Percentiles rank a stretch among this genome's conserved stretches.
These are phyloP conservation scores for Philaethria dido DNA, from an alignment of 2,888 invertebrate species.

Conservation along the genomic window DNA sequence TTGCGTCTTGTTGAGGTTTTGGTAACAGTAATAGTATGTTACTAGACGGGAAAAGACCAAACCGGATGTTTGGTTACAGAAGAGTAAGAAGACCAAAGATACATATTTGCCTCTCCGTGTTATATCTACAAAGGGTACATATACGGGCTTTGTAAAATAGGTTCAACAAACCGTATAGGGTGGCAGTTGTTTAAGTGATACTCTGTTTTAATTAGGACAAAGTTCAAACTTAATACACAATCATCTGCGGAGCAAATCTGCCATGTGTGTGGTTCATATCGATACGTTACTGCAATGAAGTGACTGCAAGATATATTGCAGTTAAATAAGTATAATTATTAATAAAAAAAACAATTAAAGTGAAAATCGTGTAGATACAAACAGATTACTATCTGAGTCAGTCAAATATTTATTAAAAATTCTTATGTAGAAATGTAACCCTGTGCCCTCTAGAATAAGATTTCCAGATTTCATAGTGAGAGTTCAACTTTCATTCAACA, in stretches of 20 bases:
- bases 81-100: not conserved
- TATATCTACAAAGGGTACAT: not conserved
- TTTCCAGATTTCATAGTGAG: no score
- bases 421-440: no score
- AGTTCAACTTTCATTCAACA: no score
- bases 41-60: not conserved
- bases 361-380: no score
- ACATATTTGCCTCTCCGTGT: not conserved
- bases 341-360: no score
- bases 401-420: no score
- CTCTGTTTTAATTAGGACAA: not conserved
- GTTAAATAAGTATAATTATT: no score
- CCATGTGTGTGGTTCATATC: not conserved
- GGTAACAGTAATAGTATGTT: no score
- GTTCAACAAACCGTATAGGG: not conserved
- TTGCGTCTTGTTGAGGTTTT: no score
- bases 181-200: not conserved
- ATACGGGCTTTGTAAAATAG: not conserved
- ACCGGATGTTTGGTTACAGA: not conserved
- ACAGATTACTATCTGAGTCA: no score
- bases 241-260: not conserved
- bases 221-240: not conserved
- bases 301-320: no score
- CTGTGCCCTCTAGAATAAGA: no score
- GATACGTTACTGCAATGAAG: not conserved